Evolutionary conservation across 2,888 invertebrate species (phyloP).

Genomic region (Neoscelio sp.): DNA sequence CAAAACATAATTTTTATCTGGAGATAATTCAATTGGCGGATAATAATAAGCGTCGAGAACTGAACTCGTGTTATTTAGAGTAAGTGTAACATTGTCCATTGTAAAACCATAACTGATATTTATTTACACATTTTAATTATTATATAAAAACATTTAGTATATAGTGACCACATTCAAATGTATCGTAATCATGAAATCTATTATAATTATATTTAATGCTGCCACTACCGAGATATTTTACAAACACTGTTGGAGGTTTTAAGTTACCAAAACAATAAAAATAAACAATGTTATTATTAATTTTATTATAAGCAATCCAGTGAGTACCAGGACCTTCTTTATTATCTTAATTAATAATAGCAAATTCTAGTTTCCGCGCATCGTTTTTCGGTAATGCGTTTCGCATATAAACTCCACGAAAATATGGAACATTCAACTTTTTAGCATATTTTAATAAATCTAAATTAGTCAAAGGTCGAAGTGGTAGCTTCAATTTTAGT

Average conservation of each 20-base stretch:
- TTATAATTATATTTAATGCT: slow-evolving; percentile 72
- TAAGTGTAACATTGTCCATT: too few relatives aligned
- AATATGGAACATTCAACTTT: slow-evolving; percentile 71
- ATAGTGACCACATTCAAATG: slow-evolving; percentile 68
- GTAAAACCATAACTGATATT: slow-evolving; percentile 57
- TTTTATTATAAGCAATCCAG: slow-evolving; percentile 72
- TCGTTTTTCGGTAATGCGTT: slow-evolving; percentile 64
- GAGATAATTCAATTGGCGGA: too few relatives aligned
- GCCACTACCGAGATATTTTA: slow-evolving; percentile 66
- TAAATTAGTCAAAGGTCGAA: slow-evolving; percentile 72
- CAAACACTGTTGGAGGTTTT: slow-evolving; percentile 74
- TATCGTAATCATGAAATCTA: slow-evolving; percentile 72
- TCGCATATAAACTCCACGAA: slow-evolving; percentile 77
- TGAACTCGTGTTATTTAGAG: too few relatives aligned
- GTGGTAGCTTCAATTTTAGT: slow-evolving; percentile 70
- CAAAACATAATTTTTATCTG: too few relatives aligned
- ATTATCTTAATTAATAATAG: slow-evolving; percentile 38
- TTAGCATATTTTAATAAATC: slow-evolving; percentile 74
- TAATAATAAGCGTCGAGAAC: too few relatives aligned
- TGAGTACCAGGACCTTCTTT: slow-evolving; percentile 73
- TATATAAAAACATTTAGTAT: slow-evolving; percentile 15
- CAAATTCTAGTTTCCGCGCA: slow-evolving; percentile 15
- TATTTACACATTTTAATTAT: background rate
- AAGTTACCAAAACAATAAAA: slow-evolving; percentile 80
- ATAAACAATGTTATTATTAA: slow-evolving; percentile 73